Conservation (phyloP, 2,797 vertebrate species). For the Triplophysa bombifrons region DNA sequence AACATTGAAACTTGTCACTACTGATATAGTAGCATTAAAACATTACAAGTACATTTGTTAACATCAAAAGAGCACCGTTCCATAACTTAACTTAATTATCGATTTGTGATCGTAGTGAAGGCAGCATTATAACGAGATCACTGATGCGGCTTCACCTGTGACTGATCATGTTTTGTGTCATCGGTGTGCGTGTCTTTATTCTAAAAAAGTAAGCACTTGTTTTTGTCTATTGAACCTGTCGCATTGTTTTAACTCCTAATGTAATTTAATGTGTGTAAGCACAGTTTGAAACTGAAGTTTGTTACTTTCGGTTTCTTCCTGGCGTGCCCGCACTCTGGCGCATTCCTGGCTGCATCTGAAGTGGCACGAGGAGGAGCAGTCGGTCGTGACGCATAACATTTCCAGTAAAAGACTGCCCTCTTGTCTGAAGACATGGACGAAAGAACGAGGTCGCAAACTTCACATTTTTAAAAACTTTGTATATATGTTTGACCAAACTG, state of each 20-base stretch:
- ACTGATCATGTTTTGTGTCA: too few relatives aligned
- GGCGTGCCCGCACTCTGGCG: not conserved
- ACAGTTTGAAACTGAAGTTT: not conserved
- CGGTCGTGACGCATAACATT: conserved; percentile 40
- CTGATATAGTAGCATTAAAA: too few relatives aligned
- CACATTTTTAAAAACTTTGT: not conserved
- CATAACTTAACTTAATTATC: too few relatives aligned
- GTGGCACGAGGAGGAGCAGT: conserved; percentile 26
- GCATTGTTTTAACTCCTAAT: not conserved
- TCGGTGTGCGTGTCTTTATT: too few relatives aligned
- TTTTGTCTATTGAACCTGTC: not conserved
- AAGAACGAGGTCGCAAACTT: not conserved
- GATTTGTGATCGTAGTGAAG: too few relatives aligned
- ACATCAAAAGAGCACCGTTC: too few relatives aligned
- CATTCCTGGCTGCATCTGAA: conserved; percentile 13
- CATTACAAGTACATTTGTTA: too few relatives aligned
- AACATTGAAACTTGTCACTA: too few relatives aligned
- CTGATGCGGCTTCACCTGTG: too few relatives aligned
- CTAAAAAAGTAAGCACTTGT: too few relatives aligned
- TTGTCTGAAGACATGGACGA: conserved; percentile 17
- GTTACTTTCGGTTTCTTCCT: conserved; percentile 25
- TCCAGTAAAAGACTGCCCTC: conserved; percentile 44
- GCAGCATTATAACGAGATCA: too few relatives aligned
- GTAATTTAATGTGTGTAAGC: not conserved
- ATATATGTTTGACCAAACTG: not conserved